A percentile compares a stretch with the other conserved stretches of the same genome.
These are phyloP conservation scores for Uropsilus gracilis DNA, from an alignment of 2,113 vertebrate species.

Conservation along the genomic window DNA sequence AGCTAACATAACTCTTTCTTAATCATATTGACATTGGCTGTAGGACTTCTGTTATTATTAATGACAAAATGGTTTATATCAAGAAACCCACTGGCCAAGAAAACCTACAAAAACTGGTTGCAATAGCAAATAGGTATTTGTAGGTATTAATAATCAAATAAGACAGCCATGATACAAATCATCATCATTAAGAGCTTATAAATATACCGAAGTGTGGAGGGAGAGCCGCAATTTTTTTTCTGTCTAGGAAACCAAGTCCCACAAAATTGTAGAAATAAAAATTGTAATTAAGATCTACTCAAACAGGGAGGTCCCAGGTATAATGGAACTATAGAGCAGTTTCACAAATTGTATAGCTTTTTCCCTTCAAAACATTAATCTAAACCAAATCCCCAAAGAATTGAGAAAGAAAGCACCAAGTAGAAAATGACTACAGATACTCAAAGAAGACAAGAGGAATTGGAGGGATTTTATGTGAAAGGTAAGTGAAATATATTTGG, in stretches of 20 bases:
- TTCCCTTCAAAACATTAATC: neutral
- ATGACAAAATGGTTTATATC: neutral
- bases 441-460: neutral
- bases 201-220: neutral
- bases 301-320: neutral
- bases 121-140: neutral
- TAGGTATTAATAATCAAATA: neutral
- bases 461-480: neutral
- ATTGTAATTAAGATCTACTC: neutral
- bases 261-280: neutral
- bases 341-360: neutral
- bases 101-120: neutral
- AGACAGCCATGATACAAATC: neutral
- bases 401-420: neutral
- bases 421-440: neutral
- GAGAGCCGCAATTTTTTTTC: neutral
- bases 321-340: neutral
- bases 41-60: neutral
- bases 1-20: neutral
- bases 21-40: neutral
- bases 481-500: neutral
- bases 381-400: neutral
- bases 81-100: neutral
- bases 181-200: neutral
- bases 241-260: neutral